phyloP scores from a whole-genome alignment of 2,113 vertebrate species.

The Melanotaenia duboulayi region DNA sequence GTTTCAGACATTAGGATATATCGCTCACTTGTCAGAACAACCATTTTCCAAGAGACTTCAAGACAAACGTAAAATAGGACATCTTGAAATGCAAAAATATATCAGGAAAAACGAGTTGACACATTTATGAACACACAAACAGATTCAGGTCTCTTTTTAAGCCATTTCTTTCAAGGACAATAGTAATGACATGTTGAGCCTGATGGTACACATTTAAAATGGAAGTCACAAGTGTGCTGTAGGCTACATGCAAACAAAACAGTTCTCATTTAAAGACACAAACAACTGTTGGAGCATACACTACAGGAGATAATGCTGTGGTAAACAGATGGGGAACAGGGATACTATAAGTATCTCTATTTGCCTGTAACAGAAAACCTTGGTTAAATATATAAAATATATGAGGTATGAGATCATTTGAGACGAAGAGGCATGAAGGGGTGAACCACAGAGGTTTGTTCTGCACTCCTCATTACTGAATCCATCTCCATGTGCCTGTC shows the following conservation, averaged over 20 bases:
- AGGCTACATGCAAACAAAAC: background rate
- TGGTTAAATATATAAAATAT: constrained; percentile 69
- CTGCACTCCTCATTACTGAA: constrained; percentile 73
- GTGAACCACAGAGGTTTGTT: constrained; percentile 49
- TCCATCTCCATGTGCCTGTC: constrained; percentile 69
- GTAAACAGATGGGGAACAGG: background rate
- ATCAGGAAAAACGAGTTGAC: constrained; percentile 15
- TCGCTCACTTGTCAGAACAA: constrained; percentile 55
- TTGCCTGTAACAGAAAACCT: constrained; percentile 44
- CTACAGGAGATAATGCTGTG: constrained; percentile 10
- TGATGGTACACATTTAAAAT: constrained; percentile 9
- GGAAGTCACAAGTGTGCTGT: constrained; percentile 11
- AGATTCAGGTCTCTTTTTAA: constrained; percentile 16
- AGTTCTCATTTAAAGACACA: constrained; percentile 1
- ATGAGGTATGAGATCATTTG: constrained; percentile 73
- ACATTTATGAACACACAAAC: constrained; percentile 19
- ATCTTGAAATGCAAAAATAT: constrained; percentile 24
- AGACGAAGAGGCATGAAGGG: constrained; percentile 36
- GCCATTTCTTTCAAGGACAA: background rate
- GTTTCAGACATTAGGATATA: constrained; percentile 36
- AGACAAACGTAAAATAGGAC: constrained; percentile 26
- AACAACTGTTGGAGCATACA: background rate
- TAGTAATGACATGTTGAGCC: background rate
- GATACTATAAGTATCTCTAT: constrained; percentile 46
- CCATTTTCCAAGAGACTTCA: constrained; percentile 31